Evolutionary conservation across 2,888 invertebrate genomes (phyloP).

Genomic region (Tolmerus cingulatus): DNA sequence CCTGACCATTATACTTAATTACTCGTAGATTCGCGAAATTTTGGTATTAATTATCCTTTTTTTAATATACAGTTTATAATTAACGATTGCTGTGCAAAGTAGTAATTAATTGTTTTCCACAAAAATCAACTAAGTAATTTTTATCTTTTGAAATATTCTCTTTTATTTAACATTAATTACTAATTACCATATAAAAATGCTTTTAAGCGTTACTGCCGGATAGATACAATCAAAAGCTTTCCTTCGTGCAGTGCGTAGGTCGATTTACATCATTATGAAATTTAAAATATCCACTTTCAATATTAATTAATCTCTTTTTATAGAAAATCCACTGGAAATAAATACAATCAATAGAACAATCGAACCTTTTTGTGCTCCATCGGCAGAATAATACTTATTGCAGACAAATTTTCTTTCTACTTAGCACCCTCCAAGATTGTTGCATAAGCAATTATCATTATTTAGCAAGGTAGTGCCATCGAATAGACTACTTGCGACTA

Average conservation of each 20-base stretch:
- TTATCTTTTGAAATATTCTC: not conserved
- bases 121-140: not conserved
- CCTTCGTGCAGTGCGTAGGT: not conserved
- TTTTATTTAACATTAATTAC: not conserved
- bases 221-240: not conserved
- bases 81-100: too few species aligned
- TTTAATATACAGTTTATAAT: too few species aligned
- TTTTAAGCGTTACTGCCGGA: not conserved
- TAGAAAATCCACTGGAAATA: not conserved
- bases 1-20: too few species aligned
- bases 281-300: not conserved
- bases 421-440: not conserved
- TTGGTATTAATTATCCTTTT: too few species aligned
- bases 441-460: not conserved
- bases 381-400: not conserved
- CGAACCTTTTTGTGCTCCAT: not conserved
- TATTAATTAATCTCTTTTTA: not conserved
- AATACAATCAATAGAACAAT: not conserved
- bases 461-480: not conserved
- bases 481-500: not conserved
- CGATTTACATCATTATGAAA: not conserved
- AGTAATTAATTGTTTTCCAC: too few species aligned
- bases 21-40: too few species aligned
- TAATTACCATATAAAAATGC: not conserved
- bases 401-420: not conserved